phyloP scores from a whole-genome alignment of 1,140 invertebrate species.

The Goniozus legneri region DNA sequence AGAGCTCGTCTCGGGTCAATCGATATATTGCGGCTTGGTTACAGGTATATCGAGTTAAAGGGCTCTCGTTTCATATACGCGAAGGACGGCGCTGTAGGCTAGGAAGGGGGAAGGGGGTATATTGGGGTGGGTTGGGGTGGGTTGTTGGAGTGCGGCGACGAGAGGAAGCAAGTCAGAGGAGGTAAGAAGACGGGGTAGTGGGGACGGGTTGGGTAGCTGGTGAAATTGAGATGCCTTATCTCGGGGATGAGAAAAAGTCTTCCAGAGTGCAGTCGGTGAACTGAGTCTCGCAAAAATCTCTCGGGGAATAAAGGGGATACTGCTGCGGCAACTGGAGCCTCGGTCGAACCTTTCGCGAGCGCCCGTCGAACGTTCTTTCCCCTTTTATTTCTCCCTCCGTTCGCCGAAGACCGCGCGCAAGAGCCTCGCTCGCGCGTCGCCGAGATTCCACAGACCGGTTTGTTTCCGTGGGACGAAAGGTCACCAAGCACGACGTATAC shows the following conservation, averaged over 20 bases:
- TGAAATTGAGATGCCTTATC: conserved; percentile 43
- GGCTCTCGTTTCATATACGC: too few relatives aligned
- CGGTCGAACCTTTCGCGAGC: neutral
- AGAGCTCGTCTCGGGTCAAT: conserved; percentile 16
- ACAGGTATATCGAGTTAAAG: conserved; percentile 23
- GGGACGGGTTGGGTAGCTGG: too few relatives aligned
- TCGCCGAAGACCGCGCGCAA: neutral
- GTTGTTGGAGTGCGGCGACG: neutral
- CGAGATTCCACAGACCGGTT: too few relatives aligned
- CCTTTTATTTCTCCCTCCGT: neutral
- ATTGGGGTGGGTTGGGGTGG: neutral
- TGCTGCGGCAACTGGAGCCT: conserved; percentile 10
- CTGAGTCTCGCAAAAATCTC: conserved; percentile 32
- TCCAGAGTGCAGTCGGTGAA: conserved; percentile 26
- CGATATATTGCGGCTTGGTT: conserved; percentile 25
- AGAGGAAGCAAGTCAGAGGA: conserved; percentile 1
- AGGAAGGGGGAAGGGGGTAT: neutral
- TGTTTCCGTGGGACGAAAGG: too few relatives aligned
- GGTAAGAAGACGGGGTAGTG: neutral
- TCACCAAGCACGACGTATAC: too few relatives aligned
- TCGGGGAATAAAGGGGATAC: conserved; percentile 31
- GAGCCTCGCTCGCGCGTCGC: too few relatives aligned
- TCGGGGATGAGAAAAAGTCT: conserved; percentile 36
- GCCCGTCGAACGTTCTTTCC: conserved; percentile 14
- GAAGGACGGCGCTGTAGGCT: too few relatives aligned